These are phyloP conservation scores for Actinia equina DNA, from an alignment of 64 coral and sea anemone genomes.

Conservation along the genomic window DNA sequence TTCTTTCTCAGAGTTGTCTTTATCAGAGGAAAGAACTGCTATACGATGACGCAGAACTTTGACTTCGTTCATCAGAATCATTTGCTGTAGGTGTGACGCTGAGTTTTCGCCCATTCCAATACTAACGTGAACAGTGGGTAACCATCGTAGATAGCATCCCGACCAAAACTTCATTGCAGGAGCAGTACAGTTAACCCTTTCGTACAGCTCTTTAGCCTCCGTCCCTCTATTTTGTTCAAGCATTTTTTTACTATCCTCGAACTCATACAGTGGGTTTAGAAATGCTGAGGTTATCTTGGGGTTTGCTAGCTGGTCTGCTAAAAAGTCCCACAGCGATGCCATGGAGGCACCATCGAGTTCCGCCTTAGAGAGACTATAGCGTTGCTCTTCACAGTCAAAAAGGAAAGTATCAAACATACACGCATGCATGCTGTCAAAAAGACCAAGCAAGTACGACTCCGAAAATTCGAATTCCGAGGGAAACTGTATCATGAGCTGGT, in stretches of 20 bases:
- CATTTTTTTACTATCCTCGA: conserved; percentile 15
- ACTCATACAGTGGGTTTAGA: conserved; percentile 88
- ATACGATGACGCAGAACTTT: conserved; percentile 71
- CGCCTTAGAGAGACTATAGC: conserved; percentile 43
- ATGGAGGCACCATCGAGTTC: conserved; percentile 59
- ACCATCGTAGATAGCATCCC: conserved; percentile 84
- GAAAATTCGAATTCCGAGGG: conserved; percentile 97
- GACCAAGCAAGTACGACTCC: conserved; percentile 81
- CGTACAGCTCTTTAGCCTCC: conserved; percentile 31
- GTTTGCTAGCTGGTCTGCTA: conserved; percentile 79
- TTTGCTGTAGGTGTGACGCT: conserved; percentile 80
- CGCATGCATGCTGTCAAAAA: conserved; percentile 84
- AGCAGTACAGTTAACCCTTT: conserved; percentile 59
- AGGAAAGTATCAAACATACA: conserved; percentile 96
- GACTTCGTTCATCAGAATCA: conserved; percentile 91
- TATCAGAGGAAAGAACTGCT: conserved; percentile 64
- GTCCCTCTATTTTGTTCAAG: conserved; percentile 39
- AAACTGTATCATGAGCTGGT: conserved; percentile 90
- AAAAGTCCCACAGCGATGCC: conserved; percentile 90
- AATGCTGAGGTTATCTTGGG: conserved; percentile 65
- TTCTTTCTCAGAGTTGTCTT: not conserved
- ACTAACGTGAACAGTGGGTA: conserved; percentile 85
- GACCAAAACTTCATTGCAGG: conserved; percentile 93
- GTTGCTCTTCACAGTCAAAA: conserved; percentile 87
- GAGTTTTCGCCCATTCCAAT: conserved; percentile 86